These are phyloP conservation scores for Callyntrura sp. DNA, from an alignment of 2,888 invertebrate species.

Conservation along the genomic window DNA sequence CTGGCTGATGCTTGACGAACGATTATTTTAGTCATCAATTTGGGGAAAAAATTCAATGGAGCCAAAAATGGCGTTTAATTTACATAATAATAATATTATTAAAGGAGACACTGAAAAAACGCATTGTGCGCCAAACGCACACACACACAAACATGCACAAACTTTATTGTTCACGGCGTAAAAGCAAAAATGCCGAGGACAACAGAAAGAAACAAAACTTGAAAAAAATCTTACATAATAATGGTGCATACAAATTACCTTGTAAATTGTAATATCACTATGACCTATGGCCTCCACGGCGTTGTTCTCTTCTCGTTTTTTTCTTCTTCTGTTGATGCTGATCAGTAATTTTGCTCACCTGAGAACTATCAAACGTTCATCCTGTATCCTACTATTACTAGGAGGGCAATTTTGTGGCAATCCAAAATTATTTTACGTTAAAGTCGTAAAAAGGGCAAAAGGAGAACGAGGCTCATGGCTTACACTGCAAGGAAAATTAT, in stretches of 20 bases:
- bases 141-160: too few relatives aligned
- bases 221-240: background rate
- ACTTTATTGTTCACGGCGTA: too few relatives aligned
- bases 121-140: background rate
- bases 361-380: too few relatives aligned
- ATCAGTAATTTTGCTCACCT: too few relatives aligned
- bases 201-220: conserved; percentile 5
- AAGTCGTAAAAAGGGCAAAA: conserved; percentile 27
- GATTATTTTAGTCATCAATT: conserved; percentile 41
- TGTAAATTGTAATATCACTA: too few relatives aligned
- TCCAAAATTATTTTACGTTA: background rate
- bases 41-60: conserved; percentile 48
- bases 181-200: background rate
- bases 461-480: conserved; percentile 41
- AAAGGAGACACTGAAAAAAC: conserved; percentile 44
- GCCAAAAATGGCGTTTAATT: conserved; percentile 58
- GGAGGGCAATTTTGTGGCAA: too few relatives aligned
- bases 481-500: background rate
- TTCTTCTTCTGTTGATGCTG: too few relatives aligned
- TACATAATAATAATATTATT: conserved; percentile 58
- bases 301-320: background rate
- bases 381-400: too few relatives aligned
- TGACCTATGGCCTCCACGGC: conserved; percentile 40
- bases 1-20: conserved; percentile 26
- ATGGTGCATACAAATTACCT: too few relatives aligned